phyloP scores from a whole-genome alignment of 2,113 vertebrate genomes.

The Tychaedon coryphoeus region DNA sequence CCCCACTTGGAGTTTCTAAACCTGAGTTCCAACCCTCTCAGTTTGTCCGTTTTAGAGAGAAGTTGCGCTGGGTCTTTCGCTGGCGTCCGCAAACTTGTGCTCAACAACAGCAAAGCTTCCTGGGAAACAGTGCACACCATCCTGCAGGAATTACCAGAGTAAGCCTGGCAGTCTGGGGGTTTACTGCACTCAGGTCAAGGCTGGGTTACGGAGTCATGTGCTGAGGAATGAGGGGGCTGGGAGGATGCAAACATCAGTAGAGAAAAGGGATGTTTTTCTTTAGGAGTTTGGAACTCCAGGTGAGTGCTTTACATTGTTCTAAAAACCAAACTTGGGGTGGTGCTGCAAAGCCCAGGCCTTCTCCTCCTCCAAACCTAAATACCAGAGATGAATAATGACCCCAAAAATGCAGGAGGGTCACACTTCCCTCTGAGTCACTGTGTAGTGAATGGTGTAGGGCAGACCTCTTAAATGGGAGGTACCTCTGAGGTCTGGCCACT shows the following conservation, averaged over 20 bases:
- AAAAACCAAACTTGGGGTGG: not conserved
- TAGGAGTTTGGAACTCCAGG: not conserved
- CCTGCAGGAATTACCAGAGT: slow-evolving; percentile 89
- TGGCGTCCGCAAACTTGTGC: slow-evolving; percentile 88
- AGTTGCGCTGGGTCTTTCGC: slow-evolving; percentile 85
- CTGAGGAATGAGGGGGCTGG: not conserved
- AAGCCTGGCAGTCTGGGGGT: slow-evolving; percentile 45
- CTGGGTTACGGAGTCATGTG: rapidly evolving
- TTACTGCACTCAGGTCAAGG: not conserved
- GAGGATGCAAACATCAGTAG: not conserved
- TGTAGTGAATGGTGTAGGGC: not conserved
- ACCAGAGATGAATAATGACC: not conserved
- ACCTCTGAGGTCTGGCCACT: not conserved
- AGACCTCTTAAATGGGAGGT: not conserved
- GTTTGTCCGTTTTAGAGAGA: slow-evolving; percentile 83
- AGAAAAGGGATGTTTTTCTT: not conserved
- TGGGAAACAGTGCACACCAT: slow-evolving; percentile 95
- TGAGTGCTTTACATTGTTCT: not conserved
- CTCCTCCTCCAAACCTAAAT: not conserved
- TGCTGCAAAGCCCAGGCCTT: not conserved
- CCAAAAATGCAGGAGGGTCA: not conserved
- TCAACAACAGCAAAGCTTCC: slow-evolving; percentile 94
- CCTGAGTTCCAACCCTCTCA: slow-evolving; percentile 96
- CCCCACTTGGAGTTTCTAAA: slow-evolving; percentile 96
- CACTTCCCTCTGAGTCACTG: not conserved